These are phyloP conservation scores for Cylas formicarius DNA, from an alignment of 1,140 invertebrate species.

Conservation along the genomic window DNA sequence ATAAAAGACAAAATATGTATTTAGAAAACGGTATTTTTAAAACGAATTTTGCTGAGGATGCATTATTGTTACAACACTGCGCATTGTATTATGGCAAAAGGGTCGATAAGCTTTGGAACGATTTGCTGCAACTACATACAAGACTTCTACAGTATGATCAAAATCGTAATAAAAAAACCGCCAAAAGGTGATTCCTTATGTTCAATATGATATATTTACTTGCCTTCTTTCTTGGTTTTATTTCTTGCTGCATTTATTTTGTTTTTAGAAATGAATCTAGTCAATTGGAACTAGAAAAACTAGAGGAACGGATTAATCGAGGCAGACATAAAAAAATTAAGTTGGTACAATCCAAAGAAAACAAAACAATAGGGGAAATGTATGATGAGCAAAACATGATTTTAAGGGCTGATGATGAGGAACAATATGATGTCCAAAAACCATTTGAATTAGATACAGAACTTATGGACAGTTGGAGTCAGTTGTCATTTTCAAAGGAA, in stretches of 20 bases:
- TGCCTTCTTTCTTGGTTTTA: no score
- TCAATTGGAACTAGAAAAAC: constrained; percentile 12
- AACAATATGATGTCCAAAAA: no score
- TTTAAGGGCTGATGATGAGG: no score
- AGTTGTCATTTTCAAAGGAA: no score
- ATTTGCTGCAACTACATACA: constrained; percentile 22
- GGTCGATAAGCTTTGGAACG: constrained; percentile 37
- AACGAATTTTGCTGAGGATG: constrained; percentile 38
- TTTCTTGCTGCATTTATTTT: no score
- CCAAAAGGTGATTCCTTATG: no score
- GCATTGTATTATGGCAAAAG: constrained; percentile 33
- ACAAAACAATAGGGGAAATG: no score
- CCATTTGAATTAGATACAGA: no score
- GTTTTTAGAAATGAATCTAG: constrained; percentile 13
- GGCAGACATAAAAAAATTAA: constrained; percentile 23
- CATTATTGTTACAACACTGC: constrained; percentile 33
- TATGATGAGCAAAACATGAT: no score
- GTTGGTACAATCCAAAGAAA: no score
- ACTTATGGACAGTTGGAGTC: no score
- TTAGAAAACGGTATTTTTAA: constrained; percentile 34
- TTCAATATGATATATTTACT: no score
- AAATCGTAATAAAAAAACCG: constrained; percentile 9
- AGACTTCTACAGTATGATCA: constrained; percentile 23
- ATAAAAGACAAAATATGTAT: constrained; percentile 25
- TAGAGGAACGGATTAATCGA: constrained; percentile 24